Evolutionary conservation across 2,113 vertebrate species (phyloP).

Genomic region (Dromiciops gliroides): DNA sequence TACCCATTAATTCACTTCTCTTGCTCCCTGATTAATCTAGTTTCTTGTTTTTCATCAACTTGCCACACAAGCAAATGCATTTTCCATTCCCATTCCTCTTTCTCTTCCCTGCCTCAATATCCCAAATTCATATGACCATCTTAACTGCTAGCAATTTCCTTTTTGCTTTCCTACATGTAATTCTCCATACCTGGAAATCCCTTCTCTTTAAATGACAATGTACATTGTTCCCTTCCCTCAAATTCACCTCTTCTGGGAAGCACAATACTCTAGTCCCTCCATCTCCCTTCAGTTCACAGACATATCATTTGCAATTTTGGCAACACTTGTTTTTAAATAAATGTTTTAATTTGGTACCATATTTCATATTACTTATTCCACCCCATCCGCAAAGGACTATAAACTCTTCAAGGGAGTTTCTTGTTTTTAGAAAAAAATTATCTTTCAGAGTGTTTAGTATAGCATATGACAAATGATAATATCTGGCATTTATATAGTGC

Average conservation of each 20-base stretch:
- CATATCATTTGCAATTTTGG: constrained; percentile 43
- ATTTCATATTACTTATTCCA: constrained; percentile 26
- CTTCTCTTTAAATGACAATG: not conserved
- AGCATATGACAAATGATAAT: not conserved
- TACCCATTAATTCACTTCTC: not conserved
- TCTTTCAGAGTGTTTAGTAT: not conserved
- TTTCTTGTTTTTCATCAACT: constrained; percentile 29
- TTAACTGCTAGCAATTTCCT: not conserved
- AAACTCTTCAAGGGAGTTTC: constrained; percentile 15
- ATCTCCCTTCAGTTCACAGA: not conserved
- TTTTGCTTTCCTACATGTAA: not conserved
- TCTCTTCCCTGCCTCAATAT: not conserved
- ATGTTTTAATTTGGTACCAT: not conserved
- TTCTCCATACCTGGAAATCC: not conserved
- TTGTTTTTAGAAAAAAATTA: constrained; percentile 44
- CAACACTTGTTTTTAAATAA: constrained; percentile 34
- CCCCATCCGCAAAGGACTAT: not conserved
- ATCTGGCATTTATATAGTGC: not conserved
- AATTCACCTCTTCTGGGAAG: constrained; percentile 36
- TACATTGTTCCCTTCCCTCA: constrained; percentile 16
- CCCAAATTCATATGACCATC: not conserved
- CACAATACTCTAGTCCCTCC: not conserved
- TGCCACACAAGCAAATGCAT: not conserved
- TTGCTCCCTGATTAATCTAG: not conserved
- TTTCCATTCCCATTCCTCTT: not conserved